These are phyloP conservation scores for Pammene aurita DNA, from an alignment of 2,888 invertebrate genomes.

Conservation along the genomic window DNA sequence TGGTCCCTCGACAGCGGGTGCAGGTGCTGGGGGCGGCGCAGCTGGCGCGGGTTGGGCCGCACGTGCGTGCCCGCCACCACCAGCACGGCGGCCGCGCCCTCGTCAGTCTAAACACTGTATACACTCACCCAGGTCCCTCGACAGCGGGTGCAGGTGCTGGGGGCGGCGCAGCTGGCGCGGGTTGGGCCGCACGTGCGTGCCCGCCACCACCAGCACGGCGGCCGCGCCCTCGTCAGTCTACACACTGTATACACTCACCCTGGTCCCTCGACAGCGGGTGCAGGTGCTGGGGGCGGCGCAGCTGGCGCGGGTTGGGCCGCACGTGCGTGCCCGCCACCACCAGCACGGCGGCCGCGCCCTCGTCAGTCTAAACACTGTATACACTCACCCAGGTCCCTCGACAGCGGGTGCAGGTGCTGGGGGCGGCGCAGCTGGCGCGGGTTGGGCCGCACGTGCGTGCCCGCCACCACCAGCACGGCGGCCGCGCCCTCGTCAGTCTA, in stretches of 20 bases:
- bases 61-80: constrained; percentile 19
- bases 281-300: constrained; percentile 44
- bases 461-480: not conserved
- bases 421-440: not conserved
- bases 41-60: not conserved
- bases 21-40: not conserved
- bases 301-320: constrained; percentile 41
- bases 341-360: too few species aligned
- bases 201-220: constrained; percentile 5
- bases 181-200: constrained; percentile 41
- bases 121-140: too few species aligned
- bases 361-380: too few species aligned
- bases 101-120: too few species aligned
- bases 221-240: not conserved
- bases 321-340: constrained; percentile 42
- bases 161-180: constrained; percentile 39
- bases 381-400: too few species aligned
- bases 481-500: too few species aligned
- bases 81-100: constrained; percentile 2
- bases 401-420: too few species aligned
- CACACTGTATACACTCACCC: too few species aligned
- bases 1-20: too few species aligned
- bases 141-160: too few species aligned
- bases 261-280: not conserved
- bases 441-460: not conserved